A percentile compares a stretch with the other conserved stretches of the same genome.
These are phyloP conservation scores for Anthoscopus minutus DNA, from an alignment of 2,113 vertebrate species.

Conservation along the genomic window DNA sequence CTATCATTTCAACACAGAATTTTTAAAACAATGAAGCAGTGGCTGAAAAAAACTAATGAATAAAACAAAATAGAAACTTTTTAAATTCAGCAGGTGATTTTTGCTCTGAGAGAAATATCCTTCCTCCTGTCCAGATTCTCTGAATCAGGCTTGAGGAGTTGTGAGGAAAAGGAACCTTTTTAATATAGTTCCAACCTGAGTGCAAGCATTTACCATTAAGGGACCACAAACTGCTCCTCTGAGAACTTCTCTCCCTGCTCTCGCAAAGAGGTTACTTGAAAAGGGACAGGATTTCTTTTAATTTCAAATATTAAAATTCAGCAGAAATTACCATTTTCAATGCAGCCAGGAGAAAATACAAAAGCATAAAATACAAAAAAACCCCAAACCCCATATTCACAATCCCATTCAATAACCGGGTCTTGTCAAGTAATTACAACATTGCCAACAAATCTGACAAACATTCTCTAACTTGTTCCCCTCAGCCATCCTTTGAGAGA, in stretches of 20 bases:
- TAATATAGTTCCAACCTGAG: neutral
- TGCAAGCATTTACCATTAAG: neutral
- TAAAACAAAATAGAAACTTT: neutral
- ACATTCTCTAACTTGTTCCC: neutral
- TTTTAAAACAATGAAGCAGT: neutral
- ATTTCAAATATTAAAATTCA: neutral
- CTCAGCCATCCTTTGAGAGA: neutral
- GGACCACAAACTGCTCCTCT: neutral
- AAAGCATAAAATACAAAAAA: neutral
- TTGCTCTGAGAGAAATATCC: neutral
- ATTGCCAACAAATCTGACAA: neutral
- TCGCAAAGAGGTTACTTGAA: neutral
- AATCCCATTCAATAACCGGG: neutral
- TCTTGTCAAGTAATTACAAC: neutral
- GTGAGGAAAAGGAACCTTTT: neutral
- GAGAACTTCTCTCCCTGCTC: neutral
- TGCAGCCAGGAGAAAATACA: neutral
- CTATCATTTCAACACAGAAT: neutral
- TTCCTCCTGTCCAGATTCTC: neutral
- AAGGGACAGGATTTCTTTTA: neutral
- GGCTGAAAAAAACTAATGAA: neutral
- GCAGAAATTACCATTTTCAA: neutral
- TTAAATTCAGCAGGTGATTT: neutral
- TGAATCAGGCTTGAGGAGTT: neutral
- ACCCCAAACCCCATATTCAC: fast-evolving